Percentiles rank a stretch among this genome's conserved stretches.
Conservation (phyloP, 2,113 vertebrate species). For the Thalassoma bifasciatum region DNA sequence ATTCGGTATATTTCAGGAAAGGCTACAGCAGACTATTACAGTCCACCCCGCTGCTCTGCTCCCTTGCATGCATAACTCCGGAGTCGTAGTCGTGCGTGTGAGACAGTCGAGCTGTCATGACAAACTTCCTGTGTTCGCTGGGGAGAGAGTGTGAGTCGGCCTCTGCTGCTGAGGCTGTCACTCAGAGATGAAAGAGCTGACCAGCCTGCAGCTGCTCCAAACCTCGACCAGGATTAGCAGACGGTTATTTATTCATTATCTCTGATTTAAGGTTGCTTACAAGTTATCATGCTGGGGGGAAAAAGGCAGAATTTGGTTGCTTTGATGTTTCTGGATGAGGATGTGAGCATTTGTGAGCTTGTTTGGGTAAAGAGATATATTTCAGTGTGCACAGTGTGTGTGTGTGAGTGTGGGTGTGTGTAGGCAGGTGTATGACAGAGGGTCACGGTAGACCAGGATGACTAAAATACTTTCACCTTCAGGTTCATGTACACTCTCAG, state of each 20-base stretch:
- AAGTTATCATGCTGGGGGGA: conserved; percentile 13
- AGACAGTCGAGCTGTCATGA: background rate
- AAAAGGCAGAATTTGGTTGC: background rate
- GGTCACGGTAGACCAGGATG: conserved; percentile 23
- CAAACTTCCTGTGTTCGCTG: conserved; percentile 7
- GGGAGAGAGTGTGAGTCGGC: background rate
- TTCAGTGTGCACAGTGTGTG: conserved; percentile 11
- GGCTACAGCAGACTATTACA: background rate
- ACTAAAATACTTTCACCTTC: conserved; percentile 64
- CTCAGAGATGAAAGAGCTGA: conserved; percentile 35
- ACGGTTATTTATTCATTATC: background rate
- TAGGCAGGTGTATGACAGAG: conserved; percentile 9
- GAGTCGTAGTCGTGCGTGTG: background rate
- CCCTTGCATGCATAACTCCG: background rate
- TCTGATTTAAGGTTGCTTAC: conserved; percentile 24
- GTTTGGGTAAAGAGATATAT: background rate
- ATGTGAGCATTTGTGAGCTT: background rate
- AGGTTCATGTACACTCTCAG: conserved; percentile 20
- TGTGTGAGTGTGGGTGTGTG: conserved; percentile 17
- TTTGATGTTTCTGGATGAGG: conserved; percentile 17
- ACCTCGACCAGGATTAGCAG: conserved; percentile 39
- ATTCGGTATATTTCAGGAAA: too few relatives aligned
- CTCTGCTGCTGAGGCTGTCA: conserved; percentile 30
- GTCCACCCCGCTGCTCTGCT: background rate
- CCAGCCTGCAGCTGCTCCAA: conserved; percentile 47